Base-by-base conservation (phyloP, 2,888 invertebrate species). In the Lochmaea crataegi region DNA sequence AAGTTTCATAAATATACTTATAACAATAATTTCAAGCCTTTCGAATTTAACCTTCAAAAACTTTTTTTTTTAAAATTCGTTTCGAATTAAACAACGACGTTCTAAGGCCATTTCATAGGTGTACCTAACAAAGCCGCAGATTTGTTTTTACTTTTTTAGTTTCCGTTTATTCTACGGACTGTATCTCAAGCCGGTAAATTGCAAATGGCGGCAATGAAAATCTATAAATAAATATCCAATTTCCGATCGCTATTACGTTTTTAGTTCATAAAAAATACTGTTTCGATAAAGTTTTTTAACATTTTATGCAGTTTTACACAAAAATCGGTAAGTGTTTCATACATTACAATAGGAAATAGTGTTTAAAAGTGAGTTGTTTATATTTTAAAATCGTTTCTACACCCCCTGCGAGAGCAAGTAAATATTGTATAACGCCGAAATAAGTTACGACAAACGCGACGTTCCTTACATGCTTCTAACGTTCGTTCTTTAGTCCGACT, bases 211-310 rank as follows among this genome's bases (percentile, higher is more conserved):
- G 81, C 81, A 78, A 78, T 78, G 76, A 73, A 75, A 80, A 80
- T 84, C 85, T 86, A 86, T 84, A 86, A 85, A 86, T 86, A 86
- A 86, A 86, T 85, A 85, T 86, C 85, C 83, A 84, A 84, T 84
- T 84, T 84, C 82, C 84, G 83, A 80, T 80, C 81, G 77, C 80
- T 81, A 78, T 78, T 78, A 80, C 78, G 78, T 81, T 82, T 82
- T 81, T 80, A 79, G 78, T 81, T 81, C 74, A 66, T 73, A 69
- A 69, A 75, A 80, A 79, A 80, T 78, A 77, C 74, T 74, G 79
- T 80, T 80, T 77, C n/a, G 75, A 77, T 68, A 73, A 76, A 71
- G 77, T 81, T 80, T 76, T 75, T 74, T 77, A 71, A 67, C 71
- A 77, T 74, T 74, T 76, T 64, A 65, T 64, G 61, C 41, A 56